phyloP scores from a whole-genome alignment of 2,888 invertebrate species.

The Stenodera caucasica region DNA sequence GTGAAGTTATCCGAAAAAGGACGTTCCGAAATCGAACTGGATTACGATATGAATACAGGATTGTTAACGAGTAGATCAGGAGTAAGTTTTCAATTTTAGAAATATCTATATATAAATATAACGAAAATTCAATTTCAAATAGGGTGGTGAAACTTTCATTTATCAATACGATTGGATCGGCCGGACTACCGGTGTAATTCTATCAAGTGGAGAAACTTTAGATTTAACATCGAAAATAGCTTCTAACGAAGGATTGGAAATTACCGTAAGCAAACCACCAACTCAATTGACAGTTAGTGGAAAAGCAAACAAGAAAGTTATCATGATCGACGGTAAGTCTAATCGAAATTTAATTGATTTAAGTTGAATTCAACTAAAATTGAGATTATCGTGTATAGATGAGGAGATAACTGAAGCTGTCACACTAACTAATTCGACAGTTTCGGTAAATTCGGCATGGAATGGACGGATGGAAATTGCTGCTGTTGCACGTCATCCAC shows the following conservation, averaged over 20 bases:
- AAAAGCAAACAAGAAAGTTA: constrained; percentile 58
- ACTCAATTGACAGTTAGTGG: constrained; percentile 50
- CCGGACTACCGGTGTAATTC: constrained; percentile 79
- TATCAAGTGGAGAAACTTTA: constrained; percentile 90
- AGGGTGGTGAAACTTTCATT: constrained; percentile 85
- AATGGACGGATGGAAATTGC: constrained; percentile 75
- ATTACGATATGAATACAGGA: constrained; percentile 88
- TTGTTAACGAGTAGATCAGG: constrained; percentile 83
- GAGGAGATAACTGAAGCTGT: constrained; percentile 73
- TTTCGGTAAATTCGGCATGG: constrained; percentile 74
- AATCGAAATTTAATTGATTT: constrained; percentile 3
- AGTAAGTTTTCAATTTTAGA: constrained; percentile 56
- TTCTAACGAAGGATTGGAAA: constrained; percentile 74
- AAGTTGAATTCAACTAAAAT: neutral
- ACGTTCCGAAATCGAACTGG: constrained; percentile 83
- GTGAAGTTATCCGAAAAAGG: constrained; percentile 88
- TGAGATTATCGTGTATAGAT: too few species aligned
- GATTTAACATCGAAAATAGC: constrained; percentile 77
- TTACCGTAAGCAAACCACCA: constrained; percentile 62
- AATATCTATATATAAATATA: too few species aligned
- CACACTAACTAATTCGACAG: constrained; percentile 77
- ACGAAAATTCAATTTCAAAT: constrained; percentile 39
- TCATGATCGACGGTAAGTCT: constrained; percentile 59
- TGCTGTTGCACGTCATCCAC: constrained; percentile 78
- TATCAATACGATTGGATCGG: constrained; percentile 92